phyloP scores from a whole-genome alignment of 2,113 vertebrate genomes.

The Vanacampus margaritifer region DNA sequence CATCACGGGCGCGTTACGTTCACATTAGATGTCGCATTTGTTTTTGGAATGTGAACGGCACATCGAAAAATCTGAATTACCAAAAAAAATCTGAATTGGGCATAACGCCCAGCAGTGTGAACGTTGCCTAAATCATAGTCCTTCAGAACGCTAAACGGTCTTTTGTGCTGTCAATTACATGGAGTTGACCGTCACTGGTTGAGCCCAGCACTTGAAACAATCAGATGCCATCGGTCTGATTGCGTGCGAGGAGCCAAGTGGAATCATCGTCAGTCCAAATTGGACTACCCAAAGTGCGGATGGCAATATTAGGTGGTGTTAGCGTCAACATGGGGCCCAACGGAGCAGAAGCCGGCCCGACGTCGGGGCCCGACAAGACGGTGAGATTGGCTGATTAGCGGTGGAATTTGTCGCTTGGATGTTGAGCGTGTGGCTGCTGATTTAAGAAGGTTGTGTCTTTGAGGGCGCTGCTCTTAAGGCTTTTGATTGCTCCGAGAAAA shows the following conservation, averaged over 20 bases:
- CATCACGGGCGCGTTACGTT: no score
- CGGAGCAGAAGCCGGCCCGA: constrained; percentile 35
- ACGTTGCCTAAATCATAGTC: no score
- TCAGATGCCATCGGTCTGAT: constrained; percentile 35
- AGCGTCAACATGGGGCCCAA: constrained; percentile 45
- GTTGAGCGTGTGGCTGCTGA: constrained; percentile 12
- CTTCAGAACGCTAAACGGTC: constrained; percentile 4
- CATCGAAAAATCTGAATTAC: no score
- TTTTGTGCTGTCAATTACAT: background rate
- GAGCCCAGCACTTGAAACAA: constrained; percentile 12
- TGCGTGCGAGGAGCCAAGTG: constrained; percentile 33
- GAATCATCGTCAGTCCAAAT: constrained; percentile 53
- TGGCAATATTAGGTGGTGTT: constrained; percentile 57
- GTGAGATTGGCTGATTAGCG: constrained; percentile 23
- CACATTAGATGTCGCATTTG: no score
- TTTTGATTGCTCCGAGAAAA: constrained; percentile 8
- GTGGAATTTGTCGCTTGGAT: constrained; percentile 13
- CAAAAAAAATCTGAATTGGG: no score
- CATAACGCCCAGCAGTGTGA: no score
- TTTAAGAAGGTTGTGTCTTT: constrained; percentile 15
- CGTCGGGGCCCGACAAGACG: constrained; percentile 15
- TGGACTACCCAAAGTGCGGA: constrained; percentile 34
- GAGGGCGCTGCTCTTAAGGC: constrained; percentile 14
- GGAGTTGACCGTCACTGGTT: constrained; percentile 16
- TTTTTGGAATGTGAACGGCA: no score